phyloP scores from a whole-genome alignment of 2,113 vertebrate species.

The Fulmarus glacialis region DNA sequence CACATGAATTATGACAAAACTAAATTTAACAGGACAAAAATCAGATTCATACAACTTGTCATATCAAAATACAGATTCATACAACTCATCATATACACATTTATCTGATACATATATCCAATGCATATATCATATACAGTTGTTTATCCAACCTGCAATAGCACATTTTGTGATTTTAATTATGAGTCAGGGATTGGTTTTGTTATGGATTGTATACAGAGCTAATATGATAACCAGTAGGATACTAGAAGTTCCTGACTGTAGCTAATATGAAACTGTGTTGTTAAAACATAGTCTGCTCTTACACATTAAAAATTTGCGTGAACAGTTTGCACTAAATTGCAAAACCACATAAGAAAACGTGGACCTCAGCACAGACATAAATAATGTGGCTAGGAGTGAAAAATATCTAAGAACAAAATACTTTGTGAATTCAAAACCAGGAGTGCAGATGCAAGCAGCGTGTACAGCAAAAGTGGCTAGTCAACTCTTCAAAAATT shows the following conservation, averaged over 20 bases:
- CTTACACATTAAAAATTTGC: background rate
- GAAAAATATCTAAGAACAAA: background rate
- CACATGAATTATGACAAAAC: background rate
- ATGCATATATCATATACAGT: background rate
- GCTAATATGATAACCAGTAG: background rate
- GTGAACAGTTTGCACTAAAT: background rate
- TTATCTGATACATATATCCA: background rate
- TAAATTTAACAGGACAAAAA: background rate
- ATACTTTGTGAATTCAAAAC: background rate
- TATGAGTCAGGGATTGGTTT: background rate
- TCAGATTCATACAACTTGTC: background rate
- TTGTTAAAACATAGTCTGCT: background rate
- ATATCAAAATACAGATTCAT: background rate
- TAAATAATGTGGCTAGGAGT: background rate
- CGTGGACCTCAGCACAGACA: background rate
- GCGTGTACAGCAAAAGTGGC: background rate
- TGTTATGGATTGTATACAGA: background rate
- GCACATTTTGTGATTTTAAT: background rate
- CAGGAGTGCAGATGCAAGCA: background rate
- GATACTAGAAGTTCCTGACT: background rate
- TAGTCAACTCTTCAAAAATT: background rate
- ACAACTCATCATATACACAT: background rate
- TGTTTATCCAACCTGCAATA: background rate
- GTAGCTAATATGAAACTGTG: background rate
- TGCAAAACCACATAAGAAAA: conserved; percentile 25